Evolutionary conservation across 2,113 vertebrate genomes (phyloP).

Genomic region (Colius striatus): DNA sequence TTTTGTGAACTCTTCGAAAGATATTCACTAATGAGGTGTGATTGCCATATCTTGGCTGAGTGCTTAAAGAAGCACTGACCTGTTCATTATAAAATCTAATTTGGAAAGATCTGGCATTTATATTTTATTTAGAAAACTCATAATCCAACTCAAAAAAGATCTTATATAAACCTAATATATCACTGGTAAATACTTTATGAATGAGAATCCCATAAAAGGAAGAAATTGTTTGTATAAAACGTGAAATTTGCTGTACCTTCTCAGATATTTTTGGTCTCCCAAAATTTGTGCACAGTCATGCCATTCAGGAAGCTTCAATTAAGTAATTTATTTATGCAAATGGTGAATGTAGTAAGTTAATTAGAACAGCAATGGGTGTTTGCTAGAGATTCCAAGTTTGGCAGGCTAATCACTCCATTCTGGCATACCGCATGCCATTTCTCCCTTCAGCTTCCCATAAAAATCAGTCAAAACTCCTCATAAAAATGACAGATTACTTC

Average conservation of each 20-base stretch:
- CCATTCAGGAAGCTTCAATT: slow-evolving; percentile 21
- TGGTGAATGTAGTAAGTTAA: slow-evolving; percentile 59
- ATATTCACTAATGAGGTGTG: slow-evolving; percentile 37
- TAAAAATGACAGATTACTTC: slow-evolving; percentile 68
- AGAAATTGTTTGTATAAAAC: background rate
- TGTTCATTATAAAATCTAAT: slow-evolving; percentile 21
- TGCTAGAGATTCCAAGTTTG: slow-evolving; percentile 62
- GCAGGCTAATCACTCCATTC: slow-evolving; percentile 41
- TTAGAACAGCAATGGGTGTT: slow-evolving; percentile 65
- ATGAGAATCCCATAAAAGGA: background rate
- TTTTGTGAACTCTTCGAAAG: slow-evolving; percentile 31
- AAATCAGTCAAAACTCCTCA: slow-evolving; percentile 68
- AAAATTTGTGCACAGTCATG: slow-evolving; percentile 53
- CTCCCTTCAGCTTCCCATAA: slow-evolving; percentile 52
- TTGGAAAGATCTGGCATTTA: background rate
- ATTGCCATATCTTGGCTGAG: slow-evolving; percentile 18
- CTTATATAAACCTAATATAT: background rate
- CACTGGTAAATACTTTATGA: background rate
- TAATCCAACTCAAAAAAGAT: background rate
- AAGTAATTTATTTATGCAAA: slow-evolving; percentile 67
- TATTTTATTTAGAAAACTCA: background rate
- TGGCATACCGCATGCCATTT: slow-evolving; percentile 49
- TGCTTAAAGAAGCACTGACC: background rate
- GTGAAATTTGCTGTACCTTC: background rate
- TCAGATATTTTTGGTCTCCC: background rate